Evolutionary conservation across 2,113 vertebrate genomes (phyloP).

Genomic region (Podarcis cretensis): DNA sequence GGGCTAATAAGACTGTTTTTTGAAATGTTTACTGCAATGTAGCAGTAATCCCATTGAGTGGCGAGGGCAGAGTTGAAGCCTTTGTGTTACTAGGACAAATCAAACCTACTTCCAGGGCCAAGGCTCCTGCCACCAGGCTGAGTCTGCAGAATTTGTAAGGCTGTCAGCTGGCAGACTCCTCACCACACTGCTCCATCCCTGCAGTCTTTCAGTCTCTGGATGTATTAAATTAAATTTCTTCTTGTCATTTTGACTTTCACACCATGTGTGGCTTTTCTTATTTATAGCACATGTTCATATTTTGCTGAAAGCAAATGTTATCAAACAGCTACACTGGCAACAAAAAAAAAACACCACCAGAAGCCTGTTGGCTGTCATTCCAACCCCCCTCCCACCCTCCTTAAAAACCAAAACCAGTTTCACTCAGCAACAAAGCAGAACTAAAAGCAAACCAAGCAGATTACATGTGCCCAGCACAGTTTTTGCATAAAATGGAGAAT

Average conservation of each 20-base stretch:
- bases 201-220: background rate
- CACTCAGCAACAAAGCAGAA: background rate
- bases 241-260: slow-evolving; percentile 22
- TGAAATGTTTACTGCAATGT: background rate
- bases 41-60: background rate
- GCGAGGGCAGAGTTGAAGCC: background rate
- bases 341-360: background rate
- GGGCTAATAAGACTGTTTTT: background rate
- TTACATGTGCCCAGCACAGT: background rate
- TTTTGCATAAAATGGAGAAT: background rate
- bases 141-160: background rate
- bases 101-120: background rate
- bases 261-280: slow-evolving; percentile 18
- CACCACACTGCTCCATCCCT: background rate
- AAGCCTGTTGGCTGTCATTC: background rate
- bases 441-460: background rate
- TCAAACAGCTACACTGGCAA: slow-evolving; percentile 26
- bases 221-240: slow-evolving; percentile 8
- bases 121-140: background rate
- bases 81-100: background rate
- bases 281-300: background rate
- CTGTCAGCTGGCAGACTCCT: background rate
- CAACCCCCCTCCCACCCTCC: background rate
- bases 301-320: slow-evolving; percentile 37
- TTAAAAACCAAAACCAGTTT: background rate